Evolutionary conservation across 2,113 vertebrate species (phyloP).

Genomic region (Nycticorax nycticorax): DNA sequence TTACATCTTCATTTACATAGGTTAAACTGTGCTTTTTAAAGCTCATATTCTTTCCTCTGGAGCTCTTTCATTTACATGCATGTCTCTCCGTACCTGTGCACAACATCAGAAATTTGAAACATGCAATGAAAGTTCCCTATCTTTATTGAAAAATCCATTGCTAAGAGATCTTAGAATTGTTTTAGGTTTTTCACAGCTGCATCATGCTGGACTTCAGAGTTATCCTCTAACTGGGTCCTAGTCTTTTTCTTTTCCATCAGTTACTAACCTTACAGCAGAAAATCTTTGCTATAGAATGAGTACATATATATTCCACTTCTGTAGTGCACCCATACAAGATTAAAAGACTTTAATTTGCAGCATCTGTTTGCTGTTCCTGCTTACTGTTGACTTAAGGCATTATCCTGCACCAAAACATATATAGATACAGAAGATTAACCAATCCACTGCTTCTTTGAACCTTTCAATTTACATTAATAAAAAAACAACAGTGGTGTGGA

Average conservation of each 20-base stretch:
- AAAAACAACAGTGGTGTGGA: fast-evolving
- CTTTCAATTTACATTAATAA: not conserved
- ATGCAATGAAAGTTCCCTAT: not conserved
- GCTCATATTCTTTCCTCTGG: not conserved
- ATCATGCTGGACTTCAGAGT: not conserved
- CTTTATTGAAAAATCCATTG: not conserved
- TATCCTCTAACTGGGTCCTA: not conserved
- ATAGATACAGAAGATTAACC: not conserved
- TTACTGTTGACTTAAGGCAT: not conserved
- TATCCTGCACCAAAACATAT: not conserved
- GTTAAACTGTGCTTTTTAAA: not conserved
- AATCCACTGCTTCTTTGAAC: not conserved
- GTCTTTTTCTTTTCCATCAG: not conserved
- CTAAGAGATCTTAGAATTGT: not conserved
- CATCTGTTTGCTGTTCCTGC: not conserved
- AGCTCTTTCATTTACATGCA: not conserved
- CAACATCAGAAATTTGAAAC: not conserved
- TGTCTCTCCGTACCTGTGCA: not conserved
- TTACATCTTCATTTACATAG: not conserved
- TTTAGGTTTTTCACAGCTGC: not conserved
- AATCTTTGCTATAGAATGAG: not conserved
- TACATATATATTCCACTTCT: not conserved
- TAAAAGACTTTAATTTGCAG: not conserved
- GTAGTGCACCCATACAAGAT: not conserved
- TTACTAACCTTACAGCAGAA: not conserved